These are phyloP conservation scores for Enteromius unitaeniatus DNA, from an alignment of 2,797 vertebrate genomes.

Conservation along the genomic window DNA sequence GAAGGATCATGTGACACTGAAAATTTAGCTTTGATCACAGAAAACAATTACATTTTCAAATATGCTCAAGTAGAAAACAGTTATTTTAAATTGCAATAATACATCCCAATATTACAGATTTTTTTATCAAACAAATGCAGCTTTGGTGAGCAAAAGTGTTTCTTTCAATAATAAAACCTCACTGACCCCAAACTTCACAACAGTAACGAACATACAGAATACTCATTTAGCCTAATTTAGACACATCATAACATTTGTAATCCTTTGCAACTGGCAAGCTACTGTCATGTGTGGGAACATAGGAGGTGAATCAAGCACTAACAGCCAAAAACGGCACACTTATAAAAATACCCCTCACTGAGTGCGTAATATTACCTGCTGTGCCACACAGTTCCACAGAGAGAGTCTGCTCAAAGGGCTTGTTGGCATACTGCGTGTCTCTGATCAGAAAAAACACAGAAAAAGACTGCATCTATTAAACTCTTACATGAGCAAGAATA, in stretches of 20 bases:
- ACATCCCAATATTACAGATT: neutral
- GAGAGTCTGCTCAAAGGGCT: conserved; percentile 90
- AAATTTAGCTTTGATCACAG: neutral
- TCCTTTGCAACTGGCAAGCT: conserved; percentile 23
- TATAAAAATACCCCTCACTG: conserved; percentile 24
- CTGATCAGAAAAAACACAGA: conserved; percentile 70
- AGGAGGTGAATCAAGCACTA: conserved; percentile 7
- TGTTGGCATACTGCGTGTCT: conserved; percentile 84
- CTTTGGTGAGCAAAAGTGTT: neutral
- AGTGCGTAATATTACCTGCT: conserved; percentile 85
- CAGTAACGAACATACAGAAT: neutral
- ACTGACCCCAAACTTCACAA: neutral
- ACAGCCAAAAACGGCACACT: conserved; percentile 8
- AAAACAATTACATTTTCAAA: neutral
- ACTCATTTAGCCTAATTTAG: conserved; percentile 10
- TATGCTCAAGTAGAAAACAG: neutral
- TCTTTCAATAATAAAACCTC: neutral
- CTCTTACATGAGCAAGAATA: conserved; percentile 12
- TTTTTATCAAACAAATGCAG: neutral
- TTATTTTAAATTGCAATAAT: neutral
- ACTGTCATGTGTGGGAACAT: conserved; percentile 29
- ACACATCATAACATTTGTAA: neutral
- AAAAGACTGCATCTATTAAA: conserved; percentile 43
- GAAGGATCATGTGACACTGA: neutral
- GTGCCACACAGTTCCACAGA: conserved; percentile 95